Evolutionary conservation across 2,888 invertebrate genomes (phyloP).

Genomic region (Euspilapteryx auroguttella): DNA sequence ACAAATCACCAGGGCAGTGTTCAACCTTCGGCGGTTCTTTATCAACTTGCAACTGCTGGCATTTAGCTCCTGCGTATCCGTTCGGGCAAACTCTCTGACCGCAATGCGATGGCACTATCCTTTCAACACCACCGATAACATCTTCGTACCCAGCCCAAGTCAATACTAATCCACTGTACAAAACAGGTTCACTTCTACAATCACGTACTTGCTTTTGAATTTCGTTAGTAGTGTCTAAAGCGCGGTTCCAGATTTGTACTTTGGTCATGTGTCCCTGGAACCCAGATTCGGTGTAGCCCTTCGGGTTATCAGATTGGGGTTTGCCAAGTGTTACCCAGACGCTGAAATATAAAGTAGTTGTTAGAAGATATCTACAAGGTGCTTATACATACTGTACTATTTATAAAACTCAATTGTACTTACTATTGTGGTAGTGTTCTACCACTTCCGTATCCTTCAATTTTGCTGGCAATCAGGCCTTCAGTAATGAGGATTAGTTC

Average conservation of each 20-base stretch:
- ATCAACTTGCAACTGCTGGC: conserved; percentile 81
- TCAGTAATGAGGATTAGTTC: conserved; percentile 91
- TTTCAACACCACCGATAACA: conserved; percentile 84
- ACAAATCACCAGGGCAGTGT: conserved; percentile 90
- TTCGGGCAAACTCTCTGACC: conserved; percentile 87
- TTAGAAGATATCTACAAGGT: not conserved
- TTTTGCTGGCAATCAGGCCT: conserved; percentile 90
- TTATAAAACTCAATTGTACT: conserved; percentile 22
- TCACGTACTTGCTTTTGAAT: conserved; percentile 93
- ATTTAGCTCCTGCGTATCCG: conserved; percentile 84
- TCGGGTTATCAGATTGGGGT: conserved; percentile 79
- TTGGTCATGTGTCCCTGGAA: conserved; percentile 95
- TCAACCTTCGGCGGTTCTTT: conserved; percentile 86
- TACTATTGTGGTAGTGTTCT: conserved; percentile 81
- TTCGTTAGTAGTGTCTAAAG: conserved; percentile 88
- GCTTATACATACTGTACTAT: conserved; percentile 1
- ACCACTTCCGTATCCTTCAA: conserved; percentile 86
- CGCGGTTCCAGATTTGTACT: conserved; percentile 92
- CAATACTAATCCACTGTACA: conserved; percentile 81
- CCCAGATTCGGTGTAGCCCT: conserved; percentile 84
- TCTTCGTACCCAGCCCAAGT: conserved; percentile 96
- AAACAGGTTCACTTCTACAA: conserved; percentile 88
- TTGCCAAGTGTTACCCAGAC: conserved; percentile 92
- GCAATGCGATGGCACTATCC: conserved; percentile 89
- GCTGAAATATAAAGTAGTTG: conserved; percentile 43